Conservation (phyloP, 2,113 vertebrate genomes). For the Passer montanus region DNA sequence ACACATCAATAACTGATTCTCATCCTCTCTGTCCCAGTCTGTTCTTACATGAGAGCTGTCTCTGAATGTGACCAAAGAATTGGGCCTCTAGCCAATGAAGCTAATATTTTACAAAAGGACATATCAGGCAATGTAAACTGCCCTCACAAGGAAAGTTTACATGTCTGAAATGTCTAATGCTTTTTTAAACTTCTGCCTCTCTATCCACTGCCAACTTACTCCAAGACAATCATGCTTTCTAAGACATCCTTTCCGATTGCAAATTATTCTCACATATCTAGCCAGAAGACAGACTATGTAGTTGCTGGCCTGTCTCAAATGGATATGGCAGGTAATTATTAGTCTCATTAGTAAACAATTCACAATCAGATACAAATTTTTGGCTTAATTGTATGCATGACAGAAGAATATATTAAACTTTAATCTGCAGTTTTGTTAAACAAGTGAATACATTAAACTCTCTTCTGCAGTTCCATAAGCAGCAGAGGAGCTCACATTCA, state of each 20-base stretch:
- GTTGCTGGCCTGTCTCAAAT: not conserved
- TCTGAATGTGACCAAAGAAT: not conserved
- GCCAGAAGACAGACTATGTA: not conserved
- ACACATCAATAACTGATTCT: not conserved
- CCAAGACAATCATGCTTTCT: not conserved
- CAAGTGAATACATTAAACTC: not conserved
- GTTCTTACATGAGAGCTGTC: not conserved
- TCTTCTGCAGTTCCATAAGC: not conserved
- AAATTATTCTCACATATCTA: not conserved
- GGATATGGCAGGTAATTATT: not conserved
- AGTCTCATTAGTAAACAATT: constrained; percentile 17
- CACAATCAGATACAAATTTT: constrained; percentile 6
- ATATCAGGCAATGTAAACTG: not conserved
- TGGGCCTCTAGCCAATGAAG: not conserved
- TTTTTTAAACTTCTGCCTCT: constrained; percentile 20
- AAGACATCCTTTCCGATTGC: not conserved
- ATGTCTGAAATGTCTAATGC: not conserved
- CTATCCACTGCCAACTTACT: not conserved
- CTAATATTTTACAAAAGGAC: not conserved
- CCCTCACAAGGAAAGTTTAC: constrained; percentile 35
- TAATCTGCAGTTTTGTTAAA: not conserved
- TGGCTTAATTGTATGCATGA: not conserved
- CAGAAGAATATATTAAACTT: constrained; percentile 21
- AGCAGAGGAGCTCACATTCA: not conserved
- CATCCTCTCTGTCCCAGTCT: not conserved